A percentile compares a stretch with the other conserved stretches of the same genome.
These are phyloP conservation scores for Enteromius viviparus DNA, from an alignment of 2,797 vertebrate species.

Conservation along the genomic window DNA sequence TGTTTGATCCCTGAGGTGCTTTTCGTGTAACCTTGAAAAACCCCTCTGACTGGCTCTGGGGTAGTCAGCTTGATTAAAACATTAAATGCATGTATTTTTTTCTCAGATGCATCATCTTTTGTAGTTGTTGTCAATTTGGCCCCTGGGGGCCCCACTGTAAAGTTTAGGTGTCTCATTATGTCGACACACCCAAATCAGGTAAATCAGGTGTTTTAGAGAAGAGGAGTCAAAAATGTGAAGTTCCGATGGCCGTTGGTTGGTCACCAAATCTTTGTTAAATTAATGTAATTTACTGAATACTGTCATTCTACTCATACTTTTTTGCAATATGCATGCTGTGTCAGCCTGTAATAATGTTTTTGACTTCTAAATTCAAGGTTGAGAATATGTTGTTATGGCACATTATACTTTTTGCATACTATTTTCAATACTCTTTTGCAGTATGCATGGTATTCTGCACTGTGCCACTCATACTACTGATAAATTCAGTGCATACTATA, in stretches of 20 bases:
- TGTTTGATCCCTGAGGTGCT: neutral
- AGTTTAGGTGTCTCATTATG: neutral
- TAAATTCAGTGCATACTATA: neutral
- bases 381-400: neutral
- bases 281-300: neutral
- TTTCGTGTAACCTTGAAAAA: neutral
- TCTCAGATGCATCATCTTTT: neutral
- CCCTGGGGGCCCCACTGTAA: neutral
- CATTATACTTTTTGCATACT: neutral
- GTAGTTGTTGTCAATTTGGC: neutral
- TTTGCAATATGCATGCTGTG: neutral
- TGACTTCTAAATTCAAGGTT: neutral
- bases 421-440: neutral
- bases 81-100: neutral
- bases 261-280: neutral
- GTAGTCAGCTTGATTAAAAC: neutral
- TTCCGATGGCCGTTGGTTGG: neutral
- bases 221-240: neutral
- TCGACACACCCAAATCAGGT: neutral
- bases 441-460: neutral
- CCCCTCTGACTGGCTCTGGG: neutral
- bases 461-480: neutral
- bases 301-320: neutral
- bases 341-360: neutral
- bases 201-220: neutral